Base-by-base conservation (phyloP, 2,113 vertebrate genomes). In the Cynocephalus volans region DNA sequence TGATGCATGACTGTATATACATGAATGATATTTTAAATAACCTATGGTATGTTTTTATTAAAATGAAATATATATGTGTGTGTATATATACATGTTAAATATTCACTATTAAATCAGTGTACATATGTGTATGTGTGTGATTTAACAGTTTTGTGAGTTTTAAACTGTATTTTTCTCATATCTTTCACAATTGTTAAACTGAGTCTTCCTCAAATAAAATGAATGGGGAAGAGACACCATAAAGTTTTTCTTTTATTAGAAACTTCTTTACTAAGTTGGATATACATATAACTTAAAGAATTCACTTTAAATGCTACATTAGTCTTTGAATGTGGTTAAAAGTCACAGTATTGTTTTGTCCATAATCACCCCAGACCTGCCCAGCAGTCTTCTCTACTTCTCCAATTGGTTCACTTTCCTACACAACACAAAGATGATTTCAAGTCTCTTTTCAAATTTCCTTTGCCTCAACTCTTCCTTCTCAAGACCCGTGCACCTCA, bases 151-250 rank as follows among this genome's bases (percentile, higher is more conserved):
- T 72, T 64, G n/a, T 77, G 50, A 88, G 10, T 81, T 90, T 97
- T 67, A 62, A 45, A 28, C 36, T 41, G 3, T 65, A 45, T n/a
- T 77, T 97, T 95, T 95, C 77, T 86, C 36, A 84, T 64, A 33
- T 88, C 33, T 15, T 89, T 75, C 77, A 73, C 14, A 90, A 76
- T 84, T 90, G 54, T 31, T 75, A 52, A 65, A 45, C 67, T 73
- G n/a, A 88, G 28, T 67, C 79, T 82, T 84, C 36, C 15, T 87
- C 13, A 76, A 58, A 56, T 64, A 14, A 64, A 12, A 50, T 26
- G 19, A 23, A 13, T 50, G n/a, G 90, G 10, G 26, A 84, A 52
- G 14, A 83, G 14, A 58, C 36, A 48, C 26, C 48, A 26, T 81
- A 54, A 36, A 64, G 45, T 45, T 75, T 82, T 36, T 62, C 19